Percentiles rank a stretch among this genome's conserved stretches.
phyloP scores from a whole-genome alignment of 1,140 invertebrate species.

The Ceratosolen solmsi region DNA sequence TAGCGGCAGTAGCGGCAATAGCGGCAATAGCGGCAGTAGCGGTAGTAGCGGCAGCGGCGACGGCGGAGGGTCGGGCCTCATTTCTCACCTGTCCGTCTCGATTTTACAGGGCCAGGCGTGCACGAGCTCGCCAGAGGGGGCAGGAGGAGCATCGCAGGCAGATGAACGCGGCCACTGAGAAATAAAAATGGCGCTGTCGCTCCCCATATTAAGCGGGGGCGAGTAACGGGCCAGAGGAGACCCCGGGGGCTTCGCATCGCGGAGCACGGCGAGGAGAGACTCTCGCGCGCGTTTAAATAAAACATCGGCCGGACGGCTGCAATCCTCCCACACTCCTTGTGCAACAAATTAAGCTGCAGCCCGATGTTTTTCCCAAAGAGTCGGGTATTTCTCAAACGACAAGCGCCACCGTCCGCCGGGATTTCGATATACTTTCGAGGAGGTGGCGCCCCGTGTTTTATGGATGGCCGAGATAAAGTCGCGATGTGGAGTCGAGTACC shows the following conservation, averaged over 20 bases:
- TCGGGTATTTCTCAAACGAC: constrained; percentile 34
- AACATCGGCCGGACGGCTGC: constrained; percentile 47
- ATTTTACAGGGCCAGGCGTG: constrained; percentile 3
- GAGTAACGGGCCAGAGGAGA: constrained; percentile 49
- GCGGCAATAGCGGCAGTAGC: no score
- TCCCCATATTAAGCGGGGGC: constrained; percentile 54
- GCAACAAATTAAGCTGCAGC: constrained; percentile 56
- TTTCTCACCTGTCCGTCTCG: constrained; percentile 42
- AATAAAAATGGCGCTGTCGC: constrained; percentile 57
- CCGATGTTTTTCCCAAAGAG: constrained; percentile 35
- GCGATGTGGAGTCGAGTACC: neutral
- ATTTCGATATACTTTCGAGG: constrained; percentile 36
- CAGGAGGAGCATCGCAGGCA: neutral
- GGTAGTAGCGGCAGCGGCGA: no score
- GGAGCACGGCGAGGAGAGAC: constrained; percentile 19
- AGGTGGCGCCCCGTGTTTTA: neutral
- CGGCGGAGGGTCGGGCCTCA: neutral
- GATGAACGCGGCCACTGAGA: constrained; percentile 34
- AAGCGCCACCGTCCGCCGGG: neutral
- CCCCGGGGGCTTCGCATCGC: constrained; percentile 48
- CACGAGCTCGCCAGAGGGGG: no score
- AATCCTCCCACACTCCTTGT: constrained; percentile 29
- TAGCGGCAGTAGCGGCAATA: no score
- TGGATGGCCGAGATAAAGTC: neutral
- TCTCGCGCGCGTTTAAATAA: constrained; percentile 57